Conservation (phyloP, 2,888 invertebrate species). For the Abrostola triplasia region DNA sequence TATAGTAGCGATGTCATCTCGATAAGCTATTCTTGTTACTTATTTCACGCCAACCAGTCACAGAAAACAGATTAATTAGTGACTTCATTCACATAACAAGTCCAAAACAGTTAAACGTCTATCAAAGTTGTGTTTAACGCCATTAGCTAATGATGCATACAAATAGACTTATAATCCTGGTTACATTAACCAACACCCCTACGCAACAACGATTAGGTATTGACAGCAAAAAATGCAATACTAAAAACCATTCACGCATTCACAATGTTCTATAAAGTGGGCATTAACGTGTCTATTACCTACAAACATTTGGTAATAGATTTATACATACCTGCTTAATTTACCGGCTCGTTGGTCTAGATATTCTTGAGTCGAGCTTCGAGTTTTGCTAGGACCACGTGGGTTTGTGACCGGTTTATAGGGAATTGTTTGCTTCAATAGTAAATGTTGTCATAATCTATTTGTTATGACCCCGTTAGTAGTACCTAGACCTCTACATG, state of each 20-base stretch:
- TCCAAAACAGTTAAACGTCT: too few species aligned
- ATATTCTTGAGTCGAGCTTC: neutral
- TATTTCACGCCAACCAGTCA: too few species aligned
- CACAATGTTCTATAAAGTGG: constrained; percentile 9
- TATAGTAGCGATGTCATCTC: too few species aligned
- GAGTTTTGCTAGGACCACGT: neutral
- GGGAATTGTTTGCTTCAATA: too few species aligned
- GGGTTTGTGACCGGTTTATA: neutral
- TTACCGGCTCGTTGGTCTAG: constrained; percentile 17
- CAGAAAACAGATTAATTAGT: too few species aligned
- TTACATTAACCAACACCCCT: constrained; percentile 7
- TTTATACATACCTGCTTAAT: constrained; percentile 17
- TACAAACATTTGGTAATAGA: constrained; percentile 20
- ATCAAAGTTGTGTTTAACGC: neutral
- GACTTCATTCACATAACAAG: too few species aligned
- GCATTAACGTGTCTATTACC: constrained; percentile 21
- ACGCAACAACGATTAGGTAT: constrained; percentile 26
- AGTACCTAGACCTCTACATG: too few species aligned
- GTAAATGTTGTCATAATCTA: too few species aligned
- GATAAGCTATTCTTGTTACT: too few species aligned
- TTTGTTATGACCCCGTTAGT: too few species aligned
- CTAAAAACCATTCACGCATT: constrained; percentile 25
- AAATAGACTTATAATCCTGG: constrained; percentile 1
- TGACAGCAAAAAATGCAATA: constrained; percentile 14
- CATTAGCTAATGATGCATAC: constrained; percentile 5